Evolutionary conservation across 2,888 invertebrate species (phyloP), one percentile per base, ranked within the genome.

Genomic region (Punctoribates punctum): DNA sequence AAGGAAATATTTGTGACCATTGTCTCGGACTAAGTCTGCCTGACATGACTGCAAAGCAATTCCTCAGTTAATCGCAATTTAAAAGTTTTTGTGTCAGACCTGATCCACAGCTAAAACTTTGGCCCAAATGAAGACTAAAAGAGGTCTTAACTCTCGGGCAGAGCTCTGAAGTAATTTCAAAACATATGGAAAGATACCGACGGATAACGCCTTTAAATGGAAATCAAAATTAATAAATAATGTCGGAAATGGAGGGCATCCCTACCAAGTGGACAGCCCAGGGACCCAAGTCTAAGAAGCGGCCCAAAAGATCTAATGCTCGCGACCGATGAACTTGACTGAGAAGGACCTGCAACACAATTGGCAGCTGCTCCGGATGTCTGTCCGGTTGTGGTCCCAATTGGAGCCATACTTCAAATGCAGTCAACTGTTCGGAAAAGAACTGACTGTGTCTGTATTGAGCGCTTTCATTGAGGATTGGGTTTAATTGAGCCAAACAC

Each of bases 141-240:
- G 88, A 9, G 96, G 93, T 77, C 96, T 87, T 80, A 99, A 86
- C 84, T 99, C 98, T 81, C 90, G 88, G 3, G 96, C 96, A 79
- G 92, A 92, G 81, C 96, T 96, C 86, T 99, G 98, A 81, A 99
- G 87, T 81, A 99, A 86, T 85, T 97, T 97, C 75, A 99, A 88
- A 81, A 99, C 96, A 85, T 99, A 99, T 0, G 99, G 99, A 85
- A 98, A 99, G 83, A 99, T 98, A 81, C 99, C 98, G 67, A 99
- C 99, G 75, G 93, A 93, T 29, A 99, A 88, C 74, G 97, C 96
- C 83, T 87, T 82, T 81, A 80, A 57, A 17, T 29, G 15, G n/a
- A 25, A n/a, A 34, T 34, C 34, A 34, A 34, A 51, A 57, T 60
- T 25, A 70, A 60, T 27, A 67, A 74, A 73, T 42, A 48, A 25